Base-by-base conservation (phyloP, 2,888 invertebrate species). In the Aleiodes testaceus region DNA sequence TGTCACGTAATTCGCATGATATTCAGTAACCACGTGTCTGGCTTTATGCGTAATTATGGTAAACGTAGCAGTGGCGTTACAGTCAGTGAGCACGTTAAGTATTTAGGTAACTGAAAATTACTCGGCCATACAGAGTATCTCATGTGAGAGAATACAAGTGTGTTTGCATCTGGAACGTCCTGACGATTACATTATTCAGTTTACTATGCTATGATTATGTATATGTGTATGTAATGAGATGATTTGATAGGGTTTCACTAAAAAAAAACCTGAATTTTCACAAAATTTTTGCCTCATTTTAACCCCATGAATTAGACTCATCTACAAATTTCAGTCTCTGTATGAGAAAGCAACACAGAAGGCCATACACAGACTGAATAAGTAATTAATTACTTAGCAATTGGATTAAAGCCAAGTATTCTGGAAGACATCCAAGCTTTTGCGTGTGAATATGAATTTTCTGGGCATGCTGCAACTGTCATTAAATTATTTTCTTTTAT, bases 51-150 rank as follows among this genome's bases (percentile, higher is more conserved):
- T 70, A 74, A 75, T 75, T 75, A 77, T 74, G 72, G 47, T 73
- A 72, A 76, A 75, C 64, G 75, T 72, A 66, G 65, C 42, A 59
- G 70, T 67, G 70, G 72, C 52, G 72, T 76, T 73, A 74, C 77
- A 73, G 64, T 72, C 50, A 66, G 44, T 74, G 72, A 50, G 49
- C 69, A 70, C 52, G 66, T 49, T 77, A 66, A 74, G 74, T 79
- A 80, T 80, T 78, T 72, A 76, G 76, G 77, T 77, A 75, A 77
- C 77, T 77, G 74, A 77, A 36, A 78, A 80, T 79, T 74, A 77
- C 73, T 68, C 66, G 64, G 68, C 49, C 55, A 55, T 47, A 44
- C 44, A 55, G 18, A 7, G 36, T 36, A 36, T 11, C 36, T 36
- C 36, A 36, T 36, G 36, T 36, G 36, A 36, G 42, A 59, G 42